A percentile compares a stretch with the other conserved stretches of the same genome.
Conservation (phyloP, 2,888 invertebrate species). For the Rotaria sp. region DNA sequence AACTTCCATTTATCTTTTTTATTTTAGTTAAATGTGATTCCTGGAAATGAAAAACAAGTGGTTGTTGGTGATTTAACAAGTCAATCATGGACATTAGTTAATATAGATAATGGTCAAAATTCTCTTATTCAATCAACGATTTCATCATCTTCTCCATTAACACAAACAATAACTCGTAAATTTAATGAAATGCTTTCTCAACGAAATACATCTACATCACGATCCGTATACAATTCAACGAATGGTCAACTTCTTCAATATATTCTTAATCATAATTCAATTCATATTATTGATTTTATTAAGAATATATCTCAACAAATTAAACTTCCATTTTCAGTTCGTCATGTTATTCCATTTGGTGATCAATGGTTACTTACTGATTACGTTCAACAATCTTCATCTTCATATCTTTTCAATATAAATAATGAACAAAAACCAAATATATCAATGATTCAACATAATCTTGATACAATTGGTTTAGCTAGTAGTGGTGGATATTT, state of each 20-base stretch:
- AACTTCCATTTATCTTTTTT: neutral
- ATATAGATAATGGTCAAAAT: neutral
- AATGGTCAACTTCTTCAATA: slow-evolving; percentile 23
- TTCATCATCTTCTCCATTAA: neutral
- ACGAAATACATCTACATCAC: neutral
- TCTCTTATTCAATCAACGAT: neutral
- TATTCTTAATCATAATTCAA: neutral
- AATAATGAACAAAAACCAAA: neutral
- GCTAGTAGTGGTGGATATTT: neutral
- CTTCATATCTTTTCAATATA: neutral
- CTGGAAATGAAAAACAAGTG: neutral
- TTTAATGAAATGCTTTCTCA: slow-evolving; percentile 8
- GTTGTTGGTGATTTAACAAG: neutral
- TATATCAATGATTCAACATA: neutral
- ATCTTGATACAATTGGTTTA: neutral
- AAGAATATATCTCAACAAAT: neutral
- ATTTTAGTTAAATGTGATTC: neutral
- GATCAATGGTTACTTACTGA: neutral
- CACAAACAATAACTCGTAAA: neutral
- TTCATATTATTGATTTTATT: neutral
- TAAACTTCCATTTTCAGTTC: neutral
- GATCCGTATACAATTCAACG: neutral
- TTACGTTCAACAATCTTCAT: neutral
- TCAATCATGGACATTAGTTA: neutral
- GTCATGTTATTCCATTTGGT: neutral